Conservation (phyloP, 2,888 invertebrate genomes). For the Cecidostiba fungosa region DNA sequence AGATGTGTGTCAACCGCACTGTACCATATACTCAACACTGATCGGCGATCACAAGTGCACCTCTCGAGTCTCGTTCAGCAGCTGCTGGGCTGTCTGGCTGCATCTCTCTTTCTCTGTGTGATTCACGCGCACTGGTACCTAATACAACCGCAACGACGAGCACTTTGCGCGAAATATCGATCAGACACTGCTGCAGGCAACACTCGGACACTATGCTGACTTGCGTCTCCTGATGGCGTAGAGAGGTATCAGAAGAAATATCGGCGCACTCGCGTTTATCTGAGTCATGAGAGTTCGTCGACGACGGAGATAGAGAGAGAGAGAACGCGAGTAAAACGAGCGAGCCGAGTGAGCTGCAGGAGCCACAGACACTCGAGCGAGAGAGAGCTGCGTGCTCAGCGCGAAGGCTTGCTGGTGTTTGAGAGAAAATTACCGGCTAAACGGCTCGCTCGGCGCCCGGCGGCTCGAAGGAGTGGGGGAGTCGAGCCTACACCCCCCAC, state of each 20-base stretch:
- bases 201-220: background rate
- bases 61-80: conserved; percentile 3
- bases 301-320: background rate
- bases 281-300: conserved; percentile 3
- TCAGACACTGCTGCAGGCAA: background rate
- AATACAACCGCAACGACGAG: background rate
- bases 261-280: conserved; percentile 18
- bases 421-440: conserved; percentile 79
- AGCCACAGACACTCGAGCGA: conserved; percentile 46
- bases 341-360: conserved; percentile 42
- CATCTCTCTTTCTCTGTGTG: conserved; percentile 26
- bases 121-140: conserved; percentile 49
- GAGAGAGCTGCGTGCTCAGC: conserved; percentile 67
- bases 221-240: background rate
- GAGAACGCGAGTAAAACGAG: background rate
- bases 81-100: background rate
- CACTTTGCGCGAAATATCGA: conserved; percentile 65
- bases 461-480: conserved; percentile 68
- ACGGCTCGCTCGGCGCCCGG: conserved; percentile 69
- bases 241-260: background rate
- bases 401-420: conserved; percentile 79
- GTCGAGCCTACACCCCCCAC: conserved; percentile 58
- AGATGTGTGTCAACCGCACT: background rate
- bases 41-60: conserved; percentile 11
- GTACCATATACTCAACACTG: conserved; percentile 32